Evolutionary conservation across 2,797 vertebrate genomes (phyloP), one percentile per base, ranked within the genome.

Genomic region (Distichodus sexfasciatus): DNA sequence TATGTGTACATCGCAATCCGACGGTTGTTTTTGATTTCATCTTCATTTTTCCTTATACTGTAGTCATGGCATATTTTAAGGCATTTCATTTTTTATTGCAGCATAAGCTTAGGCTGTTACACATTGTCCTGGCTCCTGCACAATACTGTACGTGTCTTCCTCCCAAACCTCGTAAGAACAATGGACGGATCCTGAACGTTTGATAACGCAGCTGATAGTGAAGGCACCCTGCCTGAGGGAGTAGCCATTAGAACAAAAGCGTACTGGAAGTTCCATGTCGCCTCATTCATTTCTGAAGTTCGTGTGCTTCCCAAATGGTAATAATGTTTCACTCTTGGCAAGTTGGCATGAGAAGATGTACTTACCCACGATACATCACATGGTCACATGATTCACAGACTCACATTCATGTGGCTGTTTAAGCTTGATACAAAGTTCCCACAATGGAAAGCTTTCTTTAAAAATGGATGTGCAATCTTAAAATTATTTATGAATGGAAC

Each of bases 81-180:
- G 47, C 31, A 44, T 19, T n/a, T 35, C 19, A n/a, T 53, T 58
- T 66, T 53, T 66, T 41, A 21, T 54, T 36, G 26, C 35, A 21
- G 57, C 14, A 51, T 28, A 35, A 36, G 38, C 26, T 57, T 47
- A 38, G 58, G 46, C 66, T 59, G 24, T 41, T 21, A 6, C 23
- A 28, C 51, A 63, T 59, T 74, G 60, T 43, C 54, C 72, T 63
- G 66, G 36, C 53, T 54, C 11, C 28, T n/a, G 53, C 64, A 64
- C 24, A 63, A 14, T 76, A 40, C 9, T 28, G 28, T 48, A 23
- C 44, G 46, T 47, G 36, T 23, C 66, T 78, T 80, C 78, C 78
- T 77, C 65, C 53, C 44, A 31, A 36, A 69, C 24, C 36, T 26
- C 23, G 26, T 43, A 26, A 58, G 74, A 77, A 80, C 80, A 80